A percentile compares a stretch with the other conserved stretches of the same genome.
Evolutionary conservation across 2,888 invertebrate species (phyloP).

Genomic region (Stenurella melanura): DNA sequence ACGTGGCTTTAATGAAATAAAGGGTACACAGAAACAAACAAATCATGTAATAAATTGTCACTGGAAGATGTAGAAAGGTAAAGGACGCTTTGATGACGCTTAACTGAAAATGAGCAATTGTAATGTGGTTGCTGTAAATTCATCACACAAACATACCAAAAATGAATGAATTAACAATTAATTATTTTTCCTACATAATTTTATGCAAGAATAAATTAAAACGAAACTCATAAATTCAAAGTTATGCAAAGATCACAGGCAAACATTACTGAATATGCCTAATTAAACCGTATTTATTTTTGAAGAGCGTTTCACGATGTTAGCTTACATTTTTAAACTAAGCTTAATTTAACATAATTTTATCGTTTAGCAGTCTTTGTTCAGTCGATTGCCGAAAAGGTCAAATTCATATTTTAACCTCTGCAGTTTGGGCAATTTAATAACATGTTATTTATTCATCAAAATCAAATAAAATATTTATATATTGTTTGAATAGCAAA

Average conservation of each 20-base stretch:
- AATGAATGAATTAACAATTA: not conserved
- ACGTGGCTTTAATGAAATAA: no score
- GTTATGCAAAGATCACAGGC: not conserved
- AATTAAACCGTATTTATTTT: slow-evolving; percentile 2
- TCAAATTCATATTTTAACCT: not conserved
- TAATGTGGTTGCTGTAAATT: not conserved
- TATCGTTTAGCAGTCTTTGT: slow-evolving; percentile 1
- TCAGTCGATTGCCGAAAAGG: not conserved
- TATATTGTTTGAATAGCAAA: no score
- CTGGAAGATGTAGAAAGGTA: not conserved
- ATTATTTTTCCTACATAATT: not conserved
- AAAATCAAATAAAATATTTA: no score
- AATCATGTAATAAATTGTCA: not conserved
- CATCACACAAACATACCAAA: not conserved
- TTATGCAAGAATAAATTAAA: not conserved
- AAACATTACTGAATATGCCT: not conserved
- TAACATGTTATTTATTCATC: not conserved
- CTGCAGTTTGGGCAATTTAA: not conserved
- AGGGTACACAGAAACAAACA: no score
- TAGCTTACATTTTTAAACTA: not conserved
- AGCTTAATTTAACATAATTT: not conserved
- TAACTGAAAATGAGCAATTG: not conserved
- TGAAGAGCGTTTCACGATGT: not conserved
- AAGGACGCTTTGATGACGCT: not conserved
- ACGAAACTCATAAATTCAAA: not conserved